Evolutionary conservation across 2,797 vertebrate genomes (phyloP).

Genomic region (Novumbra hubbsi): DNA sequence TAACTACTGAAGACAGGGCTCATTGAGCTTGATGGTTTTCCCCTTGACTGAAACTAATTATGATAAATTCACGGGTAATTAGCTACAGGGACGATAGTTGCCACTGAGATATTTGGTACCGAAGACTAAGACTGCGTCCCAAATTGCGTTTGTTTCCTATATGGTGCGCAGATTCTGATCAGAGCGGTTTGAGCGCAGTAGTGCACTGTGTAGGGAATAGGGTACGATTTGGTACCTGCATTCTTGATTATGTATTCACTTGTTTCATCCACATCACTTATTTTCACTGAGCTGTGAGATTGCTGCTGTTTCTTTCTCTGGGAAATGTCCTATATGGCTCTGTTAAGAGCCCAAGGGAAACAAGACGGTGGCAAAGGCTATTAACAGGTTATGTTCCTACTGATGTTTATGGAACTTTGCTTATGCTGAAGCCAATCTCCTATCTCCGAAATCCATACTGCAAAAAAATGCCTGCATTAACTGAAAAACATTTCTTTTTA

Average conservation of each 20-base stretch:
- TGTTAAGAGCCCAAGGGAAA: conserved; percentile 28
- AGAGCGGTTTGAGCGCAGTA: not conserved
- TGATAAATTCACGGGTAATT: conserved; percentile 13
- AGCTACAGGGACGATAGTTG: conserved; percentile 12
- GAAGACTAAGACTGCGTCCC: not conserved
- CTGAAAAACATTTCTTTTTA: too few species aligned
- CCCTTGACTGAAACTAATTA: conserved; percentile 11
- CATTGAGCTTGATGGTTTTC: not conserved
- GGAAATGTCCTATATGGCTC: not conserved
- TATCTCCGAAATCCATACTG: conserved; percentile 14
- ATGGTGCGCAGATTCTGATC: not conserved
- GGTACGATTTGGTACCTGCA: not conserved
- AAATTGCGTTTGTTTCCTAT: not conserved
- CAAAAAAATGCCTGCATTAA: too few species aligned
- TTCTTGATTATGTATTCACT: conserved; percentile 3
- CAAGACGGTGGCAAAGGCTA: conserved; percentile 31
- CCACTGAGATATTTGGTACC: conserved; percentile 15
- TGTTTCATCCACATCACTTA: not conserved
- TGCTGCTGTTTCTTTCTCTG: not conserved
- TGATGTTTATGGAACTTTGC: conserved; percentile 45
- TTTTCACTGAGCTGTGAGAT: conserved; percentile 4
- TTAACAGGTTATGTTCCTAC: conserved; percentile 44
- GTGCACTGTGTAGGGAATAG: not conserved
- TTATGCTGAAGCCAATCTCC: not conserved
- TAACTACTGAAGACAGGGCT: not conserved